These are phyloP conservation scores for Drosophila picticornis DNA, from an alignment of 2,888 invertebrate genomes.

Conservation along the genomic window DNA sequence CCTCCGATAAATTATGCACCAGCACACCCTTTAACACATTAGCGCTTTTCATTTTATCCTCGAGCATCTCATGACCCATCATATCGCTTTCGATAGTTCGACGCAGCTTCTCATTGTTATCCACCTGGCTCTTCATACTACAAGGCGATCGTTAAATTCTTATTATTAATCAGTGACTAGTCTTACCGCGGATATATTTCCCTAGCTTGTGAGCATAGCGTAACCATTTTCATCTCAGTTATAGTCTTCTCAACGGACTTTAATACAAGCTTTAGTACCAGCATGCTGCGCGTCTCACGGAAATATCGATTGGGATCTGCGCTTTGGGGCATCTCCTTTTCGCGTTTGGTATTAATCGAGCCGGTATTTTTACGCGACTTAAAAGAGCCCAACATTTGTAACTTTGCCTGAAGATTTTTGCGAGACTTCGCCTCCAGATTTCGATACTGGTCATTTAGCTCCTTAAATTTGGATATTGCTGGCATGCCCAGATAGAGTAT, in stretches of 20 bases:
- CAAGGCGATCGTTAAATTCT: neutral
- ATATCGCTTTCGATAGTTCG: slow-evolving; percentile 77
- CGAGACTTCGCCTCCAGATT: slow-evolving; percentile 78
- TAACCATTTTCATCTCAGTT: slow-evolving; percentile 83
- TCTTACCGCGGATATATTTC: slow-evolving; percentile 83
- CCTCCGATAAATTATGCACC: slow-evolving; percentile 81
- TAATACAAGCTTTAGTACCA: slow-evolving; percentile 75
- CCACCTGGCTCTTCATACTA: slow-evolving; percentile 82
- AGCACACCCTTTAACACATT: slow-evolving; percentile 76
- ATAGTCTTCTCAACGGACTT: slow-evolving; percentile 82
- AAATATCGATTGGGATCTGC: slow-evolving; percentile 79
- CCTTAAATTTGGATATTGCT: slow-evolving; percentile 78
- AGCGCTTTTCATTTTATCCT: slow-evolving; percentile 75
- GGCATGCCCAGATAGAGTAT: slow-evolving; percentile 83
- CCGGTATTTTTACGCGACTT: slow-evolving; percentile 38
- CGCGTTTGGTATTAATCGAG: slow-evolving; percentile 14
- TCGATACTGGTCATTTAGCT: slow-evolving; percentile 76
- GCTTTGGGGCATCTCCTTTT: slow-evolving; percentile 23
- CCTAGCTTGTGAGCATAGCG: slow-evolving; percentile 81
- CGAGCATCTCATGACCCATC: slow-evolving; percentile 73
- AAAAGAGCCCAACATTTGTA: slow-evolving; percentile 70
- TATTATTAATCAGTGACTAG: neutral
- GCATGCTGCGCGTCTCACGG: slow-evolving; percentile 84
- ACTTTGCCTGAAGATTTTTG: slow-evolving; percentile 71
- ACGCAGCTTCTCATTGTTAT: slow-evolving; percentile 80